These are phyloP conservation scores for Hemiprocne comata DNA, from an alignment of 2,113 vertebrate genomes.

Conservation along the genomic window DNA sequence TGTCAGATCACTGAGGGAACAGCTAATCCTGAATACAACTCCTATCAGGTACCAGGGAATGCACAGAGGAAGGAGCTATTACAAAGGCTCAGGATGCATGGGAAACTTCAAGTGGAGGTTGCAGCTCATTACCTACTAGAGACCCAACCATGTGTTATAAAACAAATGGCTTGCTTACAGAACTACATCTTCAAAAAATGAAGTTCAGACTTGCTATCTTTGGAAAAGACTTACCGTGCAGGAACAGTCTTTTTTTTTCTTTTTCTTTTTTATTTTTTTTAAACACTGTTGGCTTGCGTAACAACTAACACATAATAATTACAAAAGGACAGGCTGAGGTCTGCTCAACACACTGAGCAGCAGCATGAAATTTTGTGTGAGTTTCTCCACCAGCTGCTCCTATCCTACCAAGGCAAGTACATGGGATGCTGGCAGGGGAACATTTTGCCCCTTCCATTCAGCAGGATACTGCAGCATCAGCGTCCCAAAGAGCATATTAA, in stretches of 20 bases:
- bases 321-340: background rate
- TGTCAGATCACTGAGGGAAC: background rate
- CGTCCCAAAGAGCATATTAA: background rate
- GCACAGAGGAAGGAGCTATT: background rate
- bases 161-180: background rate
- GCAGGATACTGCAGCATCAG: background rate
- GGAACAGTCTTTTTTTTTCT: background rate
- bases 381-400: background rate
- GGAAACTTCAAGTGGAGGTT: background rate
- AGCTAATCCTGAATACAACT: background rate
- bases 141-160: background rate
- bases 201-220: background rate
- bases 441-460: background rate
- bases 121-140: background rate
- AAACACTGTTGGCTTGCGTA: background rate
- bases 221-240: background rate
- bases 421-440: background rate
- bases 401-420: background rate
- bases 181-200: background rate
- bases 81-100: background rate
- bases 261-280: background rate
- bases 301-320: background rate
- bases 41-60: background rate
- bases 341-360: background rate
- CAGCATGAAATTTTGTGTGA: background rate